Evolutionary conservation across 2,113 vertebrate genomes (phyloP).

Genomic region (Hemicordylus capensis): DNA sequence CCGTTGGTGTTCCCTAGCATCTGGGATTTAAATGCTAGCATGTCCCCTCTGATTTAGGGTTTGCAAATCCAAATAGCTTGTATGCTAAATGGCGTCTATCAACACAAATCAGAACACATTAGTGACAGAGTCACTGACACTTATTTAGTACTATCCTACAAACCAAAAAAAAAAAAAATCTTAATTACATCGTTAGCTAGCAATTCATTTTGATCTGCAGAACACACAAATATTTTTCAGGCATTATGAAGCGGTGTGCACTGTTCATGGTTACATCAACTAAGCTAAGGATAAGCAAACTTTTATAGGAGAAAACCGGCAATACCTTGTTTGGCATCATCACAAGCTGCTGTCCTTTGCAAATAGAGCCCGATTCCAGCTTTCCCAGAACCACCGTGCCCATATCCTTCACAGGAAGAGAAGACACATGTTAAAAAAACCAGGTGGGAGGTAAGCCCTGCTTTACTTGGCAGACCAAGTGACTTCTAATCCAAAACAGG

Average conservation of each 20-base stretch:
- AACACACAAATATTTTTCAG: too few species aligned
- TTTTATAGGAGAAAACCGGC: not conserved
- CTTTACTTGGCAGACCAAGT: not conserved
- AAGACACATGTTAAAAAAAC: not conserved
- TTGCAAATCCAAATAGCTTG: not conserved
- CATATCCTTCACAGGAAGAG: constrained; percentile 86
- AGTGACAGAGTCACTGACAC: too few species aligned
- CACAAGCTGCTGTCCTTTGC: constrained; percentile 95
- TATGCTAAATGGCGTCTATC: not conserved
- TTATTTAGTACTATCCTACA: too few species aligned
- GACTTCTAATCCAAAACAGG: not conserved
- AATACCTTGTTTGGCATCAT: constrained; percentile 99
- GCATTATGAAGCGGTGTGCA: too few species aligned
- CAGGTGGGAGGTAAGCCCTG: not conserved
- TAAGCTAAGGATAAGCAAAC: too few species aligned
- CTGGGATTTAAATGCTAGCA: too few species aligned
- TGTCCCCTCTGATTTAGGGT: not conserved
- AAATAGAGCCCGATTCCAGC: constrained; percentile 94
- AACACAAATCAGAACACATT: too few species aligned
- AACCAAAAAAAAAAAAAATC: too few species aligned
- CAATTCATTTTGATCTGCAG: too few species aligned
- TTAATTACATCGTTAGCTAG: too few species aligned
- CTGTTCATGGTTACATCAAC: not conserved
- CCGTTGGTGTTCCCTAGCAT: too few species aligned
- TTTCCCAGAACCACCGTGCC: constrained; percentile 96